phyloP scores from a whole-genome alignment of 2,888 invertebrate genomes.

The Synanthedon vespiformis region DNA sequence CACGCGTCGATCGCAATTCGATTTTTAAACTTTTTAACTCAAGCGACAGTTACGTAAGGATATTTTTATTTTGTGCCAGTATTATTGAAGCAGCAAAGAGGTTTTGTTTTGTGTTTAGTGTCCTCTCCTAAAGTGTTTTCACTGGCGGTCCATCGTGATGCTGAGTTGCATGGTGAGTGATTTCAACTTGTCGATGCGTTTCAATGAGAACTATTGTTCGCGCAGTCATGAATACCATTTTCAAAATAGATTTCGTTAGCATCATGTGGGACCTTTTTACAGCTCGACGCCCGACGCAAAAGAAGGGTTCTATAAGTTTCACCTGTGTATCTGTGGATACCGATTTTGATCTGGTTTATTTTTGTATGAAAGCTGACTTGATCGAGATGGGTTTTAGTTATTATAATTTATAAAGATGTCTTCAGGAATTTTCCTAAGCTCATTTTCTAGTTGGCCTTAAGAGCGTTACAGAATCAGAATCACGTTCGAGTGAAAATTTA shows the following conservation, averaged over 20 bases:
- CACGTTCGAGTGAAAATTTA: too few relatives aligned
- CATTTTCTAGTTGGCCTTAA: too few relatives aligned
- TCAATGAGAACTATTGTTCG: conserved; percentile 59
- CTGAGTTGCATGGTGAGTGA: conserved; percentile 59
- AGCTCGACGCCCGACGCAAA: too few relatives aligned
- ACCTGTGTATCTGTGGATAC: too few relatives aligned
- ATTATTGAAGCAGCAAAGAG: conserved; percentile 15
- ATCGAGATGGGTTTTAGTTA: too few relatives aligned
- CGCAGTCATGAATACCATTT: conserved; percentile 10
- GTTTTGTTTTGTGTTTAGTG: conserved; percentile 22
- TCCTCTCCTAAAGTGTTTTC: conserved; percentile 14
- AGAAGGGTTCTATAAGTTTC: too few relatives aligned
- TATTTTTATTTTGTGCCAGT: conserved; percentile 41
- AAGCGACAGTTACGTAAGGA: conserved; percentile 37
- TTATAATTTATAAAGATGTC: too few relatives aligned
- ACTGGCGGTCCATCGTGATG: conserved; percentile 35
- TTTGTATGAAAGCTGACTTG: too few relatives aligned
- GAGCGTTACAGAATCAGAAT: too few relatives aligned
- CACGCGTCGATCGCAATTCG: conserved; percentile 39
- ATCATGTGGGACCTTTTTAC: conserved; percentile 34
- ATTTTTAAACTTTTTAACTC: conserved; percentile 26
- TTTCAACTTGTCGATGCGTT: conserved; percentile 39
- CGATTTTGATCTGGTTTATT: too few relatives aligned
- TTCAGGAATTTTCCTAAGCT: too few relatives aligned
- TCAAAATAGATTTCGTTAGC: too few relatives aligned